Percentiles rank a stretch among this genome's conserved stretches.
Evolutionary conservation across 2,888 invertebrate species (phyloP).

Genomic region (Ceriagrion tenellum): DNA sequence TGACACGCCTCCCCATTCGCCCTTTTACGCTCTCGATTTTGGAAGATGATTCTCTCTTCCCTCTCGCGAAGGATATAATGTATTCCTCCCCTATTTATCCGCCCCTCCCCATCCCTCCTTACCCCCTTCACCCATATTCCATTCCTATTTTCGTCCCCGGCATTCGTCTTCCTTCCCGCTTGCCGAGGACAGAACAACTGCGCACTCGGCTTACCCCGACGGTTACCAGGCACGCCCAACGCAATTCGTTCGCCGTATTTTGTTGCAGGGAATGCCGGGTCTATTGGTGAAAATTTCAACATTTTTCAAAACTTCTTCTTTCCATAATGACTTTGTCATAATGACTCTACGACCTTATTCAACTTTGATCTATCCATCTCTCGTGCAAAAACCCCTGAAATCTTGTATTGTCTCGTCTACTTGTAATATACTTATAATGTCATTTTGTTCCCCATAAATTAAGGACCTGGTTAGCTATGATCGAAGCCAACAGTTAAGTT

Average conservation of each 20-base stretch:
- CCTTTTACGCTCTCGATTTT: neutral
- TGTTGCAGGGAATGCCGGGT: too few species aligned
- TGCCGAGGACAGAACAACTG: neutral
- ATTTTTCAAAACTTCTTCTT: too few species aligned
- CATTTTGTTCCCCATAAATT: too few species aligned
- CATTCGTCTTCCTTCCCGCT: neutral
- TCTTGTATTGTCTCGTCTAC: too few species aligned
- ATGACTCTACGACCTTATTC: too few species aligned
- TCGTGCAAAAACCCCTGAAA: too few species aligned
- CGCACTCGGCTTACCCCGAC: neutral
- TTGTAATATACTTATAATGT: too few species aligned
- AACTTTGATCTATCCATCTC: too few species aligned
- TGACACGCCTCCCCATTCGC: neutral
- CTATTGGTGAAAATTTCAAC: too few species aligned
- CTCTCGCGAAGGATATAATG: neutral
- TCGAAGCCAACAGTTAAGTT: too few species aligned
- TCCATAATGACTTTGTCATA: too few species aligned
- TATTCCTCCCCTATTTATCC: neutral
- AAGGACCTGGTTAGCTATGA: too few species aligned
- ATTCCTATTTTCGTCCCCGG: neutral
- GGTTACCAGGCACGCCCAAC: neutral
- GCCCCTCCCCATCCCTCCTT: neutral
- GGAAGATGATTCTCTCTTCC: neutral
- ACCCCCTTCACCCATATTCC: neutral
- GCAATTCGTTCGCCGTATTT: neutral